These are phyloP conservation scores for Acanthurus leucopareius DNA, from an alignment of 2,797 vertebrate species.

Conservation along the genomic window DNA sequence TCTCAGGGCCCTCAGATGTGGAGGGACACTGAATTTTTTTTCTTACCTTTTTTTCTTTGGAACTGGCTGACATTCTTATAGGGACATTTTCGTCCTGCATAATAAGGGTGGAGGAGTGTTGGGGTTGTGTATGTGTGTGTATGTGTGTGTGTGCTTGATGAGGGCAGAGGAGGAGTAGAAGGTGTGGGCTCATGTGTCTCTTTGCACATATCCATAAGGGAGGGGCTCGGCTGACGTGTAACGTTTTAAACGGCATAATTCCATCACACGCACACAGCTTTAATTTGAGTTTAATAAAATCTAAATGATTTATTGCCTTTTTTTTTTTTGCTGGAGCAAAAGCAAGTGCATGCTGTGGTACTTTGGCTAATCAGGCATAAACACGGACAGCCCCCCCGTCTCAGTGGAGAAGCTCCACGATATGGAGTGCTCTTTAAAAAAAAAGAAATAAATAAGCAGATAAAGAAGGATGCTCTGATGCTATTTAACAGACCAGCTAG, in stretches of 20 bases:
- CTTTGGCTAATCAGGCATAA: constrained; percentile 82
- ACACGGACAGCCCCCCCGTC: constrained; percentile 72
- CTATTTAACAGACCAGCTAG: constrained; percentile 85
- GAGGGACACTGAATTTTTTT: constrained; percentile 64
- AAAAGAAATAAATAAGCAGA: constrained; percentile 78
- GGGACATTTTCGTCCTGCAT: constrained; percentile 80
- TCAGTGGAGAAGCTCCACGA: constrained; percentile 50
- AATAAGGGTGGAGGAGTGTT: constrained; percentile 49
- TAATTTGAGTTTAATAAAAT: constrained; percentile 85
- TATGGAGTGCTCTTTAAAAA: constrained; percentile 76
- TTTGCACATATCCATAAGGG: constrained; percentile 33
- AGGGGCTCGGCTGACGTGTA: constrained; percentile 52
- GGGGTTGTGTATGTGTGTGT: constrained; percentile 14
- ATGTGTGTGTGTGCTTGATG: constrained; percentile 23
- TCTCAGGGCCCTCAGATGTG: constrained; percentile 64
- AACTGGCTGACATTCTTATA: constrained; percentile 89
- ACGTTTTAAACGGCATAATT: constrained; percentile 77
- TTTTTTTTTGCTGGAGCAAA: constrained; percentile 60
- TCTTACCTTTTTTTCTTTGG: constrained; percentile 85
- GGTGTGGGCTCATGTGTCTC: constrained; percentile 6
- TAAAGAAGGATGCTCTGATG: constrained; percentile 79
- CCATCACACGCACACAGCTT: constrained; percentile 81
- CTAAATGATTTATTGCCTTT: constrained; percentile 82
- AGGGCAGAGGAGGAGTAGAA: constrained; percentile 20
- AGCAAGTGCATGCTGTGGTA: constrained; percentile 71